Evolutionary conservation across 2,888 invertebrate genomes (phyloP), one percentile per base, ranked within the genome.

Genomic region (Notocelia uddmanniana): DNA sequence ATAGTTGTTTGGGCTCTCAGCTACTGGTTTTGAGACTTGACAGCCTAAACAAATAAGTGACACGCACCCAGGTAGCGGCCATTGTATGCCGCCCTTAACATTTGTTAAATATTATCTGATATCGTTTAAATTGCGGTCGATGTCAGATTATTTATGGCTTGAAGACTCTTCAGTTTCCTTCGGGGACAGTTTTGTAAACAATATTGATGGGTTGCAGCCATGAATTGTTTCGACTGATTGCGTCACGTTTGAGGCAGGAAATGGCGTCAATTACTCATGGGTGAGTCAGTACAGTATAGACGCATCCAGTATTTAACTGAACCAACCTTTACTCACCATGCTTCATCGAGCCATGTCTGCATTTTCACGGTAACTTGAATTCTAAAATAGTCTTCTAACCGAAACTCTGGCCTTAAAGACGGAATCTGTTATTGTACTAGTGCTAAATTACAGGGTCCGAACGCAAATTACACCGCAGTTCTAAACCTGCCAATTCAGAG

Each of bases 11-110:
- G 86, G 85, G 82, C 82, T 83, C 83, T 77, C 85, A 79, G 93
- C 93, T 93, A 93, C 93, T 93, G 93, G 93, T 93, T 93, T 91
- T 93, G 83, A 91, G 85, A 85, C 83, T 83, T 84, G 86, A 85
- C 85, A 85, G 85, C 92, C 93, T 93, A 93, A 92, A 92, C 92
- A 93, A 93, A 93, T 89, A 93, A 88, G 88, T 89, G 91, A 92
- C 91, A 90, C 77, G 85, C 78, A 79, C 76, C 83, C 92, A 90
- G 92, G 93, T 92, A 93, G 91, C 83, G 78, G 76, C 79, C 83
- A 85, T 89, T 89, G 89, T 90, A 82, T 83, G 84, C 82, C 80
- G 76, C 81, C 87, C 85, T 88, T 86, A 86, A 88, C 91, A 87
- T 91, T 89, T 90, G 91, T 91, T 88, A 86, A 87, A 89, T 89